Percentiles rank a stretch among this genome's conserved stretches.
These are phyloP conservation scores for Petrolisthes cinctipes DNA, from an alignment of 2,888 invertebrate genomes.

Conservation along the genomic window DNA sequence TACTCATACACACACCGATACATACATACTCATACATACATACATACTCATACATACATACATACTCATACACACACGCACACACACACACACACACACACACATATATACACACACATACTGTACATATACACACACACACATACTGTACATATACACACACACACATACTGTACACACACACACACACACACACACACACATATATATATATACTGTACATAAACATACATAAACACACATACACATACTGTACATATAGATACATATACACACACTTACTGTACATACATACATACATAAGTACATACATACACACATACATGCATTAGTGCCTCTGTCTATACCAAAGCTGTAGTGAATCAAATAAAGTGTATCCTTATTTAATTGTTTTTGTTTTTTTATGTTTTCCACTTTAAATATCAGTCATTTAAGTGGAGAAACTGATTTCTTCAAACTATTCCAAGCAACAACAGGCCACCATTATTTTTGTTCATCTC, in stretches of 20 bases:
- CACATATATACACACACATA: conserved; percentile 23
- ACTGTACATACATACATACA: background rate
- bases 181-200: background rate
- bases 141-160: background rate
- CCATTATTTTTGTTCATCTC: too few species aligned
- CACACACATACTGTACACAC: background rate
- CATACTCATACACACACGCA: background rate
- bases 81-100: conserved; percentile 14
- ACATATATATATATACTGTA: too few species aligned
- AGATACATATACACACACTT: background rate
- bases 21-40: background rate
- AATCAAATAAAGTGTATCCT: too few species aligned
- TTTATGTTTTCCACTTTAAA: too few species aligned
- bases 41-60: background rate
- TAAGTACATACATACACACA: background rate
- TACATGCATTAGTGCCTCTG: background rate
- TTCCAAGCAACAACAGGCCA: too few species aligned
- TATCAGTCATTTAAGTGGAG: too few species aligned
- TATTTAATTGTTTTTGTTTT: too few species aligned
- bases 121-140: conserved; percentile 1
- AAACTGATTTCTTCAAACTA: too few species aligned
- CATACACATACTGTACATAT: background rate
- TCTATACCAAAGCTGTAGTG: background rate
- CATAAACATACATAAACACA: conserved; percentile 12
- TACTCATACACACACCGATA: background rate